A percentile compares a stretch with the other conserved stretches of the same genome.
phyloP scores from a whole-genome alignment of 2,888 invertebrate genomes.

The Chrysodeixis includens region DNA sequence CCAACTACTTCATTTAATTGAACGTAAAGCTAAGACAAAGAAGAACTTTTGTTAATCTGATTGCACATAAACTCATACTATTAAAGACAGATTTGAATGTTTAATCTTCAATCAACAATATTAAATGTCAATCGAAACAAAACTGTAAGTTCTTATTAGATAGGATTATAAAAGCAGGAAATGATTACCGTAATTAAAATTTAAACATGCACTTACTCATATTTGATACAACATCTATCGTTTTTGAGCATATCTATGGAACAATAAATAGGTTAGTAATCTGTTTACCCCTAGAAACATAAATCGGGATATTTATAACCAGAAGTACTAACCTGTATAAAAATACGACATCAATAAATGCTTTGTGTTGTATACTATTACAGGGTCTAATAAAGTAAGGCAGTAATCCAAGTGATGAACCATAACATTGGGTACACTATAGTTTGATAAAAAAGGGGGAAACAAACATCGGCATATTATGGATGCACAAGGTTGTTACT shows the following conservation, averaged over 20 bases:
- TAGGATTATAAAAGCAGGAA: too few relatives aligned
- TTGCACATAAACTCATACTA: too few relatives aligned
- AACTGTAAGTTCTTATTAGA: too few relatives aligned
- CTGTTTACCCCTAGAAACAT: not conserved
- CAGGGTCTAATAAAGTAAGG: not conserved
- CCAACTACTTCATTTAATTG: not conserved
- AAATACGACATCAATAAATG: not conserved
- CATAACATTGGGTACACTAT: not conserved
- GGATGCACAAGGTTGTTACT: slow-evolving; percentile 2
- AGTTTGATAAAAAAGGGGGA: not conserved
- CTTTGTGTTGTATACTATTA: not conserved
- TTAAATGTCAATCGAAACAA: too few relatives aligned
- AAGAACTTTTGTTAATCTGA: too few relatives aligned
- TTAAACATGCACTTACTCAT: too few relatives aligned
- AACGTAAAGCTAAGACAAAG: not conserved
- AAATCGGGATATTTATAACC: not conserved
- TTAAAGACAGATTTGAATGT: too few relatives aligned
- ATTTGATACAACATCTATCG: too few relatives aligned
- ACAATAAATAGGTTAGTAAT: not conserved
- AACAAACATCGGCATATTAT: slow-evolving; percentile 2
- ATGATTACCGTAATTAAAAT: too few relatives aligned
- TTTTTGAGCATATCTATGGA: too few relatives aligned
- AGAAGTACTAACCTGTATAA: not conserved
- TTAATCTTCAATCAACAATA: too few relatives aligned
- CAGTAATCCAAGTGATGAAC: not conserved